phyloP scores from a whole-genome alignment of 2,797 vertebrate species.

The Streptopelia turtur region DNA sequence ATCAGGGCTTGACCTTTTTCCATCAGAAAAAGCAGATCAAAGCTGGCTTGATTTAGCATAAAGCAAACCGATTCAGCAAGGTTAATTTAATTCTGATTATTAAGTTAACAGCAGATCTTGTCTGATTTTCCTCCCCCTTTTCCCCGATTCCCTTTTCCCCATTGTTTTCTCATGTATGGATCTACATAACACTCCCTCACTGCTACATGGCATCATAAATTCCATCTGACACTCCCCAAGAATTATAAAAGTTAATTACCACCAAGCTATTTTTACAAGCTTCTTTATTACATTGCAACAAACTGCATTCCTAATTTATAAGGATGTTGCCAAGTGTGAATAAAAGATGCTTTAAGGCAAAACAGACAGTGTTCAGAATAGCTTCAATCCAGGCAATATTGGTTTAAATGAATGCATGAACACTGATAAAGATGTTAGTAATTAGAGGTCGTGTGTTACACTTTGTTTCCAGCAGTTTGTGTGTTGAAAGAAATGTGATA shows the following conservation, averaged over 20 bases:
- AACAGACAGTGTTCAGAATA: constrained; percentile 1
- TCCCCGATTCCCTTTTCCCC: neutral
- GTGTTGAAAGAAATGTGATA: constrained; percentile 3
- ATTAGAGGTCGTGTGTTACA: constrained; percentile 48
- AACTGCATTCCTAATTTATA: constrained; percentile 13
- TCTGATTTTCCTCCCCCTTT: neutral
- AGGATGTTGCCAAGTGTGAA: constrained; percentile 50
- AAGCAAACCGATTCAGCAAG: neutral
- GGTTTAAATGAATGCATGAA: constrained; percentile 41
- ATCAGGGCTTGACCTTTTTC: neutral
- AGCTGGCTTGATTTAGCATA: neutral
- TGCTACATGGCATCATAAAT: constrained; percentile 53
- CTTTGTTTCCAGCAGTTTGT: constrained; percentile 29
- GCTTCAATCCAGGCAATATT: constrained; percentile 32
- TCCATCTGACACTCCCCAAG: constrained; percentile 43
- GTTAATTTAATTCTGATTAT: neutral
- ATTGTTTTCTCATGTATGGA: neutral
- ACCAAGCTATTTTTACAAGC: constrained; percentile 19
- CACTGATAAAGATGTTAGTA: constrained; percentile 65
- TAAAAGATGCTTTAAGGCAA: constrained; percentile 62
- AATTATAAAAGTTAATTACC: constrained; percentile 49
- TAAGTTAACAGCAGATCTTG: neutral
- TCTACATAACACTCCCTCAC: neutral
- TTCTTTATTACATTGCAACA: constrained; percentile 41
- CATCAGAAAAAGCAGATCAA: neutral